phyloP scores from a whole-genome alignment of 2,888 invertebrate genomes.

The Epirrhoe alternata region DNA sequence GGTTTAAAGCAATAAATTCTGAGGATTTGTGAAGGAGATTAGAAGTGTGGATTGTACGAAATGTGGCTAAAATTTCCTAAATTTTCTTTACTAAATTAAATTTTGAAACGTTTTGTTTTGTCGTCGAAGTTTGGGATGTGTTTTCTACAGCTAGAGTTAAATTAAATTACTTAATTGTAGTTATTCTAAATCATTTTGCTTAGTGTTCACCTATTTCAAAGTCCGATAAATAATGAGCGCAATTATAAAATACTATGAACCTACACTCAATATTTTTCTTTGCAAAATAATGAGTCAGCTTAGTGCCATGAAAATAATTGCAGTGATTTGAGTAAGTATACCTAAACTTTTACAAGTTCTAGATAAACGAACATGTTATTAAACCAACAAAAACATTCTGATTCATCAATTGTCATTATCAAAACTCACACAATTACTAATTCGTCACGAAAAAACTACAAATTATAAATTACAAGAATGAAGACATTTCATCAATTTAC shows the following conservation, averaged over 20 bases:
- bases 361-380: not conserved
- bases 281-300: not conserved
- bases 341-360: not conserved
- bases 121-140: not conserved
- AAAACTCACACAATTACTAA: slow-evolving; percentile 41
- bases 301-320: too few species aligned
- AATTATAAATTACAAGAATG: slow-evolving; percentile 40
- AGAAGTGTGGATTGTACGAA: slow-evolving; percentile 33
- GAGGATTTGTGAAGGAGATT: slow-evolving; percentile 41
- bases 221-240: too few species aligned
- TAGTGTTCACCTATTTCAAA: too few species aligned
- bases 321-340: not conserved
- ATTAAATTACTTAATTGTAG: not conserved
- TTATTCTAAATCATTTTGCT: not conserved
- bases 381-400: slow-evolving; percentile 6
- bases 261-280: too few species aligned
- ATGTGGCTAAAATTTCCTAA: slow-evolving; percentile 30
- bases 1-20: slow-evolving; percentile 40
- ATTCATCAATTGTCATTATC: slow-evolving; percentile 29
- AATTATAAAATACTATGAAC: too few species aligned
- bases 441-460: slow-evolving; percentile 41
- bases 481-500: slow-evolving; percentile 45
- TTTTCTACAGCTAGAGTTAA: not conserved
- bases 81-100: slow-evolving; percentile 21
- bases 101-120: slow-evolving; percentile 18